Evolutionary conservation across 2,113 vertebrate genomes (phyloP).

Genomic region (Morone chrysops): DNA sequence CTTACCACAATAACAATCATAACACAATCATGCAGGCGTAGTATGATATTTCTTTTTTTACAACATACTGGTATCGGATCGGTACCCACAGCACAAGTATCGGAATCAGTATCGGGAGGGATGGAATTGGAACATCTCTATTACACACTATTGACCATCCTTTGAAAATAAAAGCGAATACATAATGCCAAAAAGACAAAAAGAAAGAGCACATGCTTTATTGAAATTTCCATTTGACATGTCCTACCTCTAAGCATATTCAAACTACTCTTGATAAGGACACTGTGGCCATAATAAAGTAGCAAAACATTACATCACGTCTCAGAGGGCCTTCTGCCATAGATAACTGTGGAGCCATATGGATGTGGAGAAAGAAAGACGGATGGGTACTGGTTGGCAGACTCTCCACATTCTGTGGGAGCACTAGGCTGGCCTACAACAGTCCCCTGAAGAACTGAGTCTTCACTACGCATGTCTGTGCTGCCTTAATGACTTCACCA

Average conservation of each 20-base stretch:
- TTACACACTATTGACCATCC: neutral
- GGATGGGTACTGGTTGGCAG: slow-evolving; percentile 20
- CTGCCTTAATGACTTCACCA: slow-evolving; percentile 27
- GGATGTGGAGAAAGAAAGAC: slow-evolving; percentile 1
- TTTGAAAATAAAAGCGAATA: neutral
- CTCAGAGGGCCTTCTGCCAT: neutral
- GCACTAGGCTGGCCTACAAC: neutral
- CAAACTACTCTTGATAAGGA: neutral
- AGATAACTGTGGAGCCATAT: slow-evolving; percentile 17
- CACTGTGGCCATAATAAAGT: neutral
- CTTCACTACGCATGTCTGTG: slow-evolving; percentile 11
- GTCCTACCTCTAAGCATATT: neutral
- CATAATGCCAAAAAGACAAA: neutral
- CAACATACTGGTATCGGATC: no score
- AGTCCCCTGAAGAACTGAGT: slow-evolving; percentile 1
- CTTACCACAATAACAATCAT: no score
- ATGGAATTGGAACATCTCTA: no score
- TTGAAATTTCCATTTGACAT: neutral
- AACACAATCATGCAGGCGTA: no score
- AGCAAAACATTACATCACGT: neutral
- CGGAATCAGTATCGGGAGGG: no score
- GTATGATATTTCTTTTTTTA: no score
- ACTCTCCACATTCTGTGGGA: neutral
- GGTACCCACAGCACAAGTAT: no score
- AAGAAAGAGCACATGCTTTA: neutral